Base-by-base conservation (phyloP, 2,797 vertebrate genomes). In the Iguana delicatissima region DNA sequence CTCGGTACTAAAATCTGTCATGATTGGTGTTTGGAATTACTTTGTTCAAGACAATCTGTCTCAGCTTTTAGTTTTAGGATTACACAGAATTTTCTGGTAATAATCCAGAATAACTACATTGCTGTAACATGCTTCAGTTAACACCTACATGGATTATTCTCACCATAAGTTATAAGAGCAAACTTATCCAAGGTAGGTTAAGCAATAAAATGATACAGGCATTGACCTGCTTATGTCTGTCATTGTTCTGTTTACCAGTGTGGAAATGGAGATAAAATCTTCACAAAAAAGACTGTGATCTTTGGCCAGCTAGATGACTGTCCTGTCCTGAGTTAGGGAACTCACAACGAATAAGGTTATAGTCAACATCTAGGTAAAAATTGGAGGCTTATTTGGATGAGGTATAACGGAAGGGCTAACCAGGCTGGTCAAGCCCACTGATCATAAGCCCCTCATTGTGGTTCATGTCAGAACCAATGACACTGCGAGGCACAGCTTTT, bases 291-390 rank as follows among this genome's bases (percentile, higher is more conserved):
- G 6, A 4, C 88, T 89, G 87, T 76, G 89, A 76, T 88, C 18
- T 42, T 81, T 2, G 94, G 96, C 96, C 96, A 97, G 92, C 93
- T 98, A 97, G 96, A 95, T 90, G 83, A 35, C 83, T 93, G 96
- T 96, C 95, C 83, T 93, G 96, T 96, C 95, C 90, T 87, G n/a
- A 88, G 94, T 95, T 94, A 93, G 92, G 94, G 93, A 97, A 96
- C 96, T 95, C 96, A 95, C 95, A 97, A 97, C 95, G 95, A 96
- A 97, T 96, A 97, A 96, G 96, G 93, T 95, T 94, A 98, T 97
- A 97, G 97, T 94, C 94, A 94, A 98, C 98, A 98, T 98, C 98
- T 98, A 98, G 94, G 95, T 38, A 95, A 95, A 96, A 95, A 96
- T 96, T 96, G 94, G 93, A 95, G 96, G 95, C 96, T 97, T 97